Percentiles rank a stretch among this genome's conserved stretches.
These are phyloP conservation scores for Chlorodrepanis virens DNA, from an alignment of 2,113 vertebrate species.

Conservation along the genomic window DNA sequence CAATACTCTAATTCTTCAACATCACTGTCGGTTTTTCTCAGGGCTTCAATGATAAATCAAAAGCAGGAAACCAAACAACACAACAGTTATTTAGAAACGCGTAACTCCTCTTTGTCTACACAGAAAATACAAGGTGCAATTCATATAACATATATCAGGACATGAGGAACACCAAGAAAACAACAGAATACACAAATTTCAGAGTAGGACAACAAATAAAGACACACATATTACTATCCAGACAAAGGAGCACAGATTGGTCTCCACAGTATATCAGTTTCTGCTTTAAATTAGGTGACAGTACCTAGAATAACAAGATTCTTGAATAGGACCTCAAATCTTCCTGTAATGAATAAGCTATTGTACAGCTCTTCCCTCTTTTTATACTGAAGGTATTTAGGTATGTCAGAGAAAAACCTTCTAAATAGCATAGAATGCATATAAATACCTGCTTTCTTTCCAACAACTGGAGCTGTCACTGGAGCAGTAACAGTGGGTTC, in stretches of 20 bases:
- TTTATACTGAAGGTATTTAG: background rate
- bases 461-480: conserved; percentile 84
- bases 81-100: background rate
- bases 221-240: background rate
- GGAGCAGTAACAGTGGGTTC: conserved; percentile 72
- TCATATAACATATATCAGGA: background rate
- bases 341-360: background rate
- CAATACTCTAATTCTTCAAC: background rate
- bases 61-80: background rate
- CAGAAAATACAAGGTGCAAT: background rate
- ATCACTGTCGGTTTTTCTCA: background rate
- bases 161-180: background rate
- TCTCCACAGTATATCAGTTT: background rate
- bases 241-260: background rate
- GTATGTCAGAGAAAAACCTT: background rate
- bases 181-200: background rate
- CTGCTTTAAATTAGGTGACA: background rate
- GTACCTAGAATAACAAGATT: background rate
- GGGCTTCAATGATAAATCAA: background rate
- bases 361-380: background rate
- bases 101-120: background rate
- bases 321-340: background rate
- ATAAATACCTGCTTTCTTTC: conserved; percentile 89
- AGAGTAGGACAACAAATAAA: background rate
- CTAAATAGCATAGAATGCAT: conserved; percentile 1